Evolutionary conservation across 2,888 invertebrate species (phyloP).

Genomic region (Cheilosia pagana): DNA sequence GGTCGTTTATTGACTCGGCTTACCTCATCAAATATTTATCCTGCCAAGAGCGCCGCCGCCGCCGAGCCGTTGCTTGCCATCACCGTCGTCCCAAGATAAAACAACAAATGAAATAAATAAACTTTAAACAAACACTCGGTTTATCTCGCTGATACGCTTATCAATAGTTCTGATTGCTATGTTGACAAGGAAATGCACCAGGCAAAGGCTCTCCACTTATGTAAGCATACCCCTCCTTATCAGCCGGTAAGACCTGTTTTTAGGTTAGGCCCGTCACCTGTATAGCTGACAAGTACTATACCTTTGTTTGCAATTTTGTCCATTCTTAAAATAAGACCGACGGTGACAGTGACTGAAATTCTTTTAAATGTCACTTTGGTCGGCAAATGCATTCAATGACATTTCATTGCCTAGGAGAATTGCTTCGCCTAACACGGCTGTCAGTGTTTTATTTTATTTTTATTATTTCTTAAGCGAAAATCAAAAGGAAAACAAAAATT

Average conservation of each 20-base stretch:
- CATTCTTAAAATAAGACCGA: neutral
- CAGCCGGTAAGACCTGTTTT: constrained; percentile 7
- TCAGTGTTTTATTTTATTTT: neutral
- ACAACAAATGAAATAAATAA: neutral
- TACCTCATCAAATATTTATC: constrained; percentile 6
- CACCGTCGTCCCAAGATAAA: neutral
- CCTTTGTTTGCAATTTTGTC: neutral
- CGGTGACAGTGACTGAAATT: constrained; percentile 3
- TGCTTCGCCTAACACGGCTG: neutral
- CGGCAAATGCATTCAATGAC: constrained; percentile 4
- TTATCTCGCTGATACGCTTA: constrained; percentile 5
- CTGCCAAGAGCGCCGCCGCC: neutral
- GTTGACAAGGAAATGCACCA: constrained; percentile 5
- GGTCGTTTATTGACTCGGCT: constrained; percentile 13
- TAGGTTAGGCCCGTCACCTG: constrained; percentile 22
- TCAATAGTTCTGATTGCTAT: neutral
- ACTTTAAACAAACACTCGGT: neutral
- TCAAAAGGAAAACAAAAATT: neutral
- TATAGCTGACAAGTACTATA: neutral
- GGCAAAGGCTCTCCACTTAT: constrained; percentile 3
- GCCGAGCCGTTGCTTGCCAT: too few species aligned
- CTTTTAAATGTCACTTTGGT: constrained; percentile 21
- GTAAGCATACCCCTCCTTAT: neutral
- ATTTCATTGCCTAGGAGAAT: constrained; percentile 9
- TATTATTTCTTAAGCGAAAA: neutral